Conservation (phyloP, 2,113 vertebrate species). For the Microtus ochrogaster region DNA sequence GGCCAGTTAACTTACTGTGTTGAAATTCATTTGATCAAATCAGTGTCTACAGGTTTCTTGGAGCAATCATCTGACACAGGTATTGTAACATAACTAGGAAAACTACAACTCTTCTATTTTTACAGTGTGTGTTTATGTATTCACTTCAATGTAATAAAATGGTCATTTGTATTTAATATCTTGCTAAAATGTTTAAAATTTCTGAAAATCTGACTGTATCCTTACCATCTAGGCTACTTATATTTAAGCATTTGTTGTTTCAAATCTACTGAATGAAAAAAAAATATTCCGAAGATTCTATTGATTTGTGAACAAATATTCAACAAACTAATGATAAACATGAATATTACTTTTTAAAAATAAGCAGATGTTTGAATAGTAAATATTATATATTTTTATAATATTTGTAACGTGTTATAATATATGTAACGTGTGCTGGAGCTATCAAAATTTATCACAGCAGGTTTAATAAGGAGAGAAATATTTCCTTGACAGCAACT, state of each 20-base stretch:
- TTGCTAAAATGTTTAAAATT: neutral
- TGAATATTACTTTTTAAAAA: neutral
- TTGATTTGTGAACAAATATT: neutral
- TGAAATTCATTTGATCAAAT: constrained; percentile 13
- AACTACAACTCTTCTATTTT: neutral
- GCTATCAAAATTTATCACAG: neutral
- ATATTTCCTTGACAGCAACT: neutral
- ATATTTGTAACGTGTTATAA: too few relatives aligned
- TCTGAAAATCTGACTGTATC: neutral
- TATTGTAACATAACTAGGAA: neutral
- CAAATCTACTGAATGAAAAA: neutral
- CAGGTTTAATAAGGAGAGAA: neutral
- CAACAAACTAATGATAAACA: neutral
- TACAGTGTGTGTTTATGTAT: neutral
- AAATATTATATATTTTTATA: too few relatives aligned
- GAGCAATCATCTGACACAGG: neutral
- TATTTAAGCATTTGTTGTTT: neutral
- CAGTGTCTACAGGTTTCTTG: neutral
- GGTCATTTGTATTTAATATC: neutral
- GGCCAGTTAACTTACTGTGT: constrained; percentile 35
- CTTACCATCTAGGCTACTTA: neutral
- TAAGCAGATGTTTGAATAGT: neutral
- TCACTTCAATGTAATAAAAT: neutral
- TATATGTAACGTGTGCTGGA: neutral
- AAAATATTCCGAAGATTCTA: neutral